Base-by-base conservation (phyloP, 1,140 invertebrate species). In the Drosophila funebris region DNA sequence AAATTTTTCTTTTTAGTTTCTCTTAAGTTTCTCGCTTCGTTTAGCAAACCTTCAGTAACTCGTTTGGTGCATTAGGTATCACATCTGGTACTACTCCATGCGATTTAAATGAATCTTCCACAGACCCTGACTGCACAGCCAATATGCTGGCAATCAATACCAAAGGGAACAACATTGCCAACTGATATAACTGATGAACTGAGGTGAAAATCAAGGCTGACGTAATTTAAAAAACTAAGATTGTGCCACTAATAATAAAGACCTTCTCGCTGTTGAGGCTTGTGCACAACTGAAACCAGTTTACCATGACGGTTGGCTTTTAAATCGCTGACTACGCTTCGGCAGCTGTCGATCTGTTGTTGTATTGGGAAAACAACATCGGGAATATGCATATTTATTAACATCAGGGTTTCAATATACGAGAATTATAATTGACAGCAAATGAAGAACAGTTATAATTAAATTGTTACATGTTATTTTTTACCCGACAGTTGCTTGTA, bases 401-500 rank as follows among this genome's bases (percentile, higher is more conserved):
- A 41, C 31, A 31, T 39, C 22, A 36, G 14, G 16, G 13, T 29
- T 41, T 20, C 2, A 48, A 33, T 50, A 33, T 24, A 58, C 37
- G 61, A 22, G 5, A 37, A 31, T 70, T 63, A n/a, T 43, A n/a
- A 53, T 58, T 36, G 1, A 11, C 1, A 60, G 13, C 9, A 44
- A 44, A 31, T 31, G 31, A 27, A 33, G 22, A 48, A 27, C 24
- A 24, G 5, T 5, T 4, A 27, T 4, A 14, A 22, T 48, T 27
- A n/a, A 93, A 73, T 94, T 94, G 66, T 95, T 85, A 73, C 93
- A 95, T 95, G 4, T 94, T 94, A 68, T 93, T 79, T 18, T 94
- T 92, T 13, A 94, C 94, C 29, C 75, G 84, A 77, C 7, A 89
- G 58, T 16, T 80, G 78, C 39, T 82, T 87, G 31, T 87, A 88